These are phyloP conservation scores for mouse (Mus musculus) DNA, from an alignment of 2,113 vertebrate genomes.

Conservation along the genomic window DNA sequence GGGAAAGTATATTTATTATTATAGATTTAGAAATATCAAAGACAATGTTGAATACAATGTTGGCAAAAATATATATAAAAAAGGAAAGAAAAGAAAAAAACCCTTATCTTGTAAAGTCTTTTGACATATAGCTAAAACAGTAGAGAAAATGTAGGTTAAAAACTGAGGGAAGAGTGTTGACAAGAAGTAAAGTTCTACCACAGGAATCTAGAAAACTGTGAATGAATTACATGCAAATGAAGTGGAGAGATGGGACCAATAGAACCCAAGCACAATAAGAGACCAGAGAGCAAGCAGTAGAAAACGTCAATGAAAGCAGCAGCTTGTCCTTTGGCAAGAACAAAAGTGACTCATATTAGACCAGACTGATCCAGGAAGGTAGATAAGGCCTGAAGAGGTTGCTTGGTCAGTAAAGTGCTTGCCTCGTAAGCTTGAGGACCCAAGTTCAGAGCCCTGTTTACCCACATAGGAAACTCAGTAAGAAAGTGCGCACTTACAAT, in stretches of 20 bases:
- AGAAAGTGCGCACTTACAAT: not conserved
- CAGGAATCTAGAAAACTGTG: slow-evolving; percentile 12
- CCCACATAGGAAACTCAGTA: not conserved
- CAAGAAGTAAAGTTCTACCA: not conserved
- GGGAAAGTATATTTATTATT: not conserved
- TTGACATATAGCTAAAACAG: not conserved
- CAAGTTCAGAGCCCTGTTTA: not conserved
- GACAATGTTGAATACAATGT: slow-evolving; percentile 5
- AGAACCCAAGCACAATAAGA: not conserved
- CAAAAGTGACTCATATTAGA: slow-evolving; percentile 5
- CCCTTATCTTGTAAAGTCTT: not conserved
- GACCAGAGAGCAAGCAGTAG: not conserved
- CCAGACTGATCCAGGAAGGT: not conserved
- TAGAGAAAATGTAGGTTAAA: slow-evolving; percentile 1
- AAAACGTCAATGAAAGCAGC: not conserved
- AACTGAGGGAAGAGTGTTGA: not conserved
- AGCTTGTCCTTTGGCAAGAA: not conserved
- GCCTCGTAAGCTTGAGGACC: not conserved
- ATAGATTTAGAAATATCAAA: slow-evolving; percentile 25
- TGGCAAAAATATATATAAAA: not conserved
- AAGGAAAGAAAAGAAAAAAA: no score
- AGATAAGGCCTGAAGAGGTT: not conserved
- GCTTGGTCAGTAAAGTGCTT: not conserved
- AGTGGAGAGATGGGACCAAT: not conserved
- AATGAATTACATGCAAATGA: slow-evolving; percentile 17